Evolutionary conservation across 2,113 vertebrate genomes (phyloP), one percentile per base, ranked within the genome.

Genomic region (Rhombomys opimus): DNA sequence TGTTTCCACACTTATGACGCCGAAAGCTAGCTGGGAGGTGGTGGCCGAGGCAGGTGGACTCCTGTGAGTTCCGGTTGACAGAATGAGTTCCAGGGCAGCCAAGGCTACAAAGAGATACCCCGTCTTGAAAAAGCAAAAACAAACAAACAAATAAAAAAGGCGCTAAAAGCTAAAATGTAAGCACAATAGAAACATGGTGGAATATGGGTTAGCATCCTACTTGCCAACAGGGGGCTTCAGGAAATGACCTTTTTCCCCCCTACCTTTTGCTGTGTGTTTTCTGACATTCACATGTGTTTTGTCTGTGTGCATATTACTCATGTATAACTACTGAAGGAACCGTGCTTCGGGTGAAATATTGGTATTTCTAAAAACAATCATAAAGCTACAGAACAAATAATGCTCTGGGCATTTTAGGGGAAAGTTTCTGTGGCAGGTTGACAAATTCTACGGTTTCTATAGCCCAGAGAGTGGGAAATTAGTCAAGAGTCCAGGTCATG

Each of bases 371-470:
- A 90, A 89, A 81, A 59, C 25, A 90, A 59, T 95, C 59, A 93
- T 85, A 89, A 96, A 96, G 87, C 87, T 95, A 95, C 23, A 93
- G 91, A 97, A 95, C 72, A 93, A 94, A 94, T 94, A 93, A 93
- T 88, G 93, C 96, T 95, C 80, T 82, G 20, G 93, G 90, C 72
- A 93, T 67, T 87, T 27, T 89, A 86, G 78, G 81, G 95, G 63
- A 95, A 95, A 87, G 50, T 72, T 96, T 75, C 81, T 72, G 30
- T 57, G 92, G 92, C 96, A 94, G 89, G 94, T 0, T 87, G 96
- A 96, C 89, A 91, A 95, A 96, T 97, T 95, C 50, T 94, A 93
- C 50, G 87, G 75, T 93, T 96, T 95, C 68, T 94, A 11, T 54
- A 87, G 90, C 54, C 94, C 2, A 80, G 90, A 95, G 77, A 87